Evolutionary conservation across 2,888 invertebrate species (phyloP).

Genomic region (Ceriagrion tenellum): DNA sequence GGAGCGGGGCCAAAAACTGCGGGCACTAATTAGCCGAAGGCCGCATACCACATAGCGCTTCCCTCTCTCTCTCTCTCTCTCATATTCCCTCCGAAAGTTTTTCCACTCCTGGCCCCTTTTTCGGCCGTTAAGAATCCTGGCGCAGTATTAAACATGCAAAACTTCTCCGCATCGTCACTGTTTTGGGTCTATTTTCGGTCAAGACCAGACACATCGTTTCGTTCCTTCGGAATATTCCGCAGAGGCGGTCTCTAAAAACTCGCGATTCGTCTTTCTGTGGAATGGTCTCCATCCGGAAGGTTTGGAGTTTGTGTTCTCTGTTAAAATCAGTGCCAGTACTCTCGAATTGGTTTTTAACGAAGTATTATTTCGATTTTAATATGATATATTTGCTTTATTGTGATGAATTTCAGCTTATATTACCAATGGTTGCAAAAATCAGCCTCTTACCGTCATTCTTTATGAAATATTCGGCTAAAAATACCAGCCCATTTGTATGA

Average conservation of each 20-base stretch:
- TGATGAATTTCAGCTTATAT: no score
- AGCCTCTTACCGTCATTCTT: no score
- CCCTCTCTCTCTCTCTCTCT: not conserved
- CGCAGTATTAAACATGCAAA: not conserved
- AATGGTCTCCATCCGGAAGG: no score
- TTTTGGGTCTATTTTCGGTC: not conserved
- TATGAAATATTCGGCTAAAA: no score
- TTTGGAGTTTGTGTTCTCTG: no score
- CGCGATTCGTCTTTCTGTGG: no score
- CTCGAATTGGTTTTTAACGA: no score
- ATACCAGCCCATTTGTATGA: no score
- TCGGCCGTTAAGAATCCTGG: not conserved
- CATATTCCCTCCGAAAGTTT: not conserved
- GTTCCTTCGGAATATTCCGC: not conserved
- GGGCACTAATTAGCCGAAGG: not conserved
- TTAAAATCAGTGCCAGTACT: no score
- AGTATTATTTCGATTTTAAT: no score
- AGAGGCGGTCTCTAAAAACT: not conserved
- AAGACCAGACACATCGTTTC: not conserved
- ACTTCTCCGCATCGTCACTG: not conserved
- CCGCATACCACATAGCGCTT: not conserved
- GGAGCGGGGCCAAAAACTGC: not conserved
- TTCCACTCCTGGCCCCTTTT: not conserved
- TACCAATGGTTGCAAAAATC: no score
- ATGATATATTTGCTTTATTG: no score